Base-by-base conservation (phyloP, 2,797 vertebrate species). In the Esox lucius region DNA sequence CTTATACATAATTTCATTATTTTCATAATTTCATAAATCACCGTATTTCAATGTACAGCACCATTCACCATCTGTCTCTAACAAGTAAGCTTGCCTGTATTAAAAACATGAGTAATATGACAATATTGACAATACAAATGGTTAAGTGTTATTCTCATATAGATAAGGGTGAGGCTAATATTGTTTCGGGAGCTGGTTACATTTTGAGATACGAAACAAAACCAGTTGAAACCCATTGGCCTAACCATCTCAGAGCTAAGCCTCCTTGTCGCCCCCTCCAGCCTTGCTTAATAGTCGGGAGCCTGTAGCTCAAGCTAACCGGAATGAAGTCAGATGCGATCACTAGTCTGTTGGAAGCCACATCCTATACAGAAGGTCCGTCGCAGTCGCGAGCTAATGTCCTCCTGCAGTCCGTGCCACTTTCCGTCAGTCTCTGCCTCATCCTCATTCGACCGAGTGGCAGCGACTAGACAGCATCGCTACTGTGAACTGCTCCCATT, bases 391-490 rank as follows among this genome's bases (percentile, higher is more conserved):
- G 22, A 61, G 56, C 56, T 49, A 13, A 22, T 26, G 68, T 46
- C 46, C 17, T 28, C n/a, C 22, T 49, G 39, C n/a, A 16, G 22
- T 64, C 67, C 19, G 67, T 70, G 33, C n/a, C 42, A 17, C 31
- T 39, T 46, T 15, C 26, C 6, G 22, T 64, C 48, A 26, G 28
- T 65, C 48, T 70, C 73, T 8, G 22, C 65, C 66, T 67, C 64
- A 78, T 75, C 75, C 80, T 82, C 84, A 48, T 73, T 84, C 78
- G 80, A 81, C 85, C 77, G 72, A 82, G 81, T 87, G 87, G 85
- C 86, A 88, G 87, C 82, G 80, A 84, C 80, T 87, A 85, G 82
- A 88, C 13, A 81, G 86, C 88, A 85, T 86, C 90, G 83, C 73
- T 73, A 28, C 76, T 80, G 79, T 84, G 69, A 73, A 76, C 33